These are phyloP conservation scores for Dendrolimus kikuchii DNA, from an alignment of 1,140 invertebrate species.

Conservation along the genomic window DNA sequence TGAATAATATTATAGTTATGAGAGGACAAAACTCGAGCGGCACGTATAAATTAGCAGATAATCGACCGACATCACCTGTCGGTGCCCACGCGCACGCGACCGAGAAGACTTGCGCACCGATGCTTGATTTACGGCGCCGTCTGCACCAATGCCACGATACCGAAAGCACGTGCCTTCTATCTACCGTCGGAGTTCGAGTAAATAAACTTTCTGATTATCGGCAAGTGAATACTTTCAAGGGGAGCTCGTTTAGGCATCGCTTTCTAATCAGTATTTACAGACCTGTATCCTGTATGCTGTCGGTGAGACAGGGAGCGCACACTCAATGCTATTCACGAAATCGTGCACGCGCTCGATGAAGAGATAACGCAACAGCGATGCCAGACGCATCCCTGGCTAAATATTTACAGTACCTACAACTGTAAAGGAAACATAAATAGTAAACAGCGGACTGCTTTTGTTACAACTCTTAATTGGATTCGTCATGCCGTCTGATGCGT, in stretches of 20 bases:
- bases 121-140: slow-evolving; percentile 28
- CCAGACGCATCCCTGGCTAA: slow-evolving; percentile 59
- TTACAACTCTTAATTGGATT: slow-evolving; percentile 62
- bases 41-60: slow-evolving; percentile 60
- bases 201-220: slow-evolving; percentile 38
- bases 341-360: slow-evolving; percentile 43
- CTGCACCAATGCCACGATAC: slow-evolving; percentile 17
- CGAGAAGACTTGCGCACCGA: slow-evolving; percentile 7
- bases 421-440: slow-evolving; percentile 64
- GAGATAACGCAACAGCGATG: slow-evolving; percentile 57
- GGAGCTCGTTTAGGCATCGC: slow-evolving; percentile 30
- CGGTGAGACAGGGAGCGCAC: slow-evolving; percentile 19
- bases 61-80: slow-evolving; percentile 52
- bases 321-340: slow-evolving; percentile 35
- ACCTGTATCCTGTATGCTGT: slow-evolving; percentile 44
- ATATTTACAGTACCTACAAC: slow-evolving; percentile 66
- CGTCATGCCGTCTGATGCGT: slow-evolving; percentile 47
- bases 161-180: slow-evolving; percentile 27
- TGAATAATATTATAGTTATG: slow-evolving; percentile 47
- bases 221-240: slow-evolving; percentile 36
- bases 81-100: slow-evolving; percentile 43
- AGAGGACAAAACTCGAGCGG: slow-evolving; percentile 55
- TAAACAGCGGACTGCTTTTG: slow-evolving; percentile 51
- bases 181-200: slow-evolving; percentile 23
- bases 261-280: slow-evolving; percentile 56